Conservation (phyloP, 2,888 invertebrate genomes). For the Serripes groenlandicus region DNA sequence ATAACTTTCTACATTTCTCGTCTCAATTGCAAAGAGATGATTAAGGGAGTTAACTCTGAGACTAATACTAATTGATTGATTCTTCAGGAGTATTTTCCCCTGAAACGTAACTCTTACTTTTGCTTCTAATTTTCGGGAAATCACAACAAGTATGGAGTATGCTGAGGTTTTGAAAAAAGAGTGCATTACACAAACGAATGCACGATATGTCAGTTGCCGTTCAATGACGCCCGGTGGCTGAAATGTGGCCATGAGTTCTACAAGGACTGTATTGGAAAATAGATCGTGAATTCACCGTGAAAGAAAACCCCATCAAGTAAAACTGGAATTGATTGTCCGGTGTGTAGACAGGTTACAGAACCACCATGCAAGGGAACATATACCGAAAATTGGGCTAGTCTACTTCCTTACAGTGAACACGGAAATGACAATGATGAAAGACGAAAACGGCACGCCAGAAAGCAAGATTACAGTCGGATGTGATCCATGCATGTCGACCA, state of each 20-base stretch:
- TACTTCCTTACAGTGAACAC: neutral
- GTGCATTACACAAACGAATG: neutral
- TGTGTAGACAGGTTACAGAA: conserved; percentile 1
- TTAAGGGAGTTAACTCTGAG: no score
- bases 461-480: neutral
- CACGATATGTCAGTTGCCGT: neutral
- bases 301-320: neutral
- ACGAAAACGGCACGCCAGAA: neutral
- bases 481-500: neutral
- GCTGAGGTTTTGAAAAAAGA: neutral
- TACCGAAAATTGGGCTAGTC: neutral
- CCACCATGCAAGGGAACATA: neutral
- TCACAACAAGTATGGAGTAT: neutral
- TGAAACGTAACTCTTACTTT: no score
- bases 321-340: neutral
- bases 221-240: neutral
- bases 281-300: neutral
- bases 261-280: neutral
- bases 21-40: no score
- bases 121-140: no score
- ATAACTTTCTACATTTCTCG: no score
- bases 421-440: neutral
- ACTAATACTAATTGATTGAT: no score
- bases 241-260: neutral
- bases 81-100: no score